A percentile compares a stretch with the other conserved stretches of the same genome.
phyloP scores from a whole-genome alignment of 2,797 vertebrate genomes.

The Monodelphis domestica region DNA sequence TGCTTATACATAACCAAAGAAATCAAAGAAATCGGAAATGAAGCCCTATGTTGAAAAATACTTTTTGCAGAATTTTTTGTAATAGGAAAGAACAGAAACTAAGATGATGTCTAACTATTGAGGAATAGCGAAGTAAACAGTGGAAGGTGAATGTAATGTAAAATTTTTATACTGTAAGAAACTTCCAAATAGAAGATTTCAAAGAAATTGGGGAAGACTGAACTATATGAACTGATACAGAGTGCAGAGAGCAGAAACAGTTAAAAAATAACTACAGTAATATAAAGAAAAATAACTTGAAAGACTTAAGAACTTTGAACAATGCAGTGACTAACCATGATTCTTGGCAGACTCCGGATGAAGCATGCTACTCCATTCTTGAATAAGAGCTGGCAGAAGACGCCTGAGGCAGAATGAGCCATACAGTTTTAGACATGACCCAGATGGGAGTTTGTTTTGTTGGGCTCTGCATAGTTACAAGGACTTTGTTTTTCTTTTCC shows the following conservation, averaged over 20 bases:
- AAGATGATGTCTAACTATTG: background rate
- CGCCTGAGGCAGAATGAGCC: too few species aligned
- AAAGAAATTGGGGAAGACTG: background rate
- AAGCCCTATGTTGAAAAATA: background rate
- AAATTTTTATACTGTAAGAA: background rate
- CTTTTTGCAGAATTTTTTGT: background rate
- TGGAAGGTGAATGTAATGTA: background rate
- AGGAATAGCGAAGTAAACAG: background rate
- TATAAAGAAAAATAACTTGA: too few species aligned
- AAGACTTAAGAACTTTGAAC: too few species aligned
- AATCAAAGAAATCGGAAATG: background rate
- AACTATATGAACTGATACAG: background rate
- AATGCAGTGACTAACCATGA: too few species aligned
- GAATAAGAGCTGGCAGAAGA: too few species aligned
- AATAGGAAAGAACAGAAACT: background rate
- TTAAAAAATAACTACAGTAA: background rate
- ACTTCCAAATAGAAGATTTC: background rate
- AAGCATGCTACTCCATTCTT: too few species aligned
- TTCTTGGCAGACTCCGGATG: too few species aligned
- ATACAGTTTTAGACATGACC: too few species aligned
- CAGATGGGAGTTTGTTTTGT: too few species aligned
- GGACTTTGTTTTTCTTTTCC: too few species aligned
- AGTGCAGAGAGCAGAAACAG: background rate
- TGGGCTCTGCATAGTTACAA: too few species aligned
- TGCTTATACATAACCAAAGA: background rate